Evolutionary conservation across 2,888 invertebrate genomes (phyloP).

Genomic region (Nebria brevicollis): DNA sequence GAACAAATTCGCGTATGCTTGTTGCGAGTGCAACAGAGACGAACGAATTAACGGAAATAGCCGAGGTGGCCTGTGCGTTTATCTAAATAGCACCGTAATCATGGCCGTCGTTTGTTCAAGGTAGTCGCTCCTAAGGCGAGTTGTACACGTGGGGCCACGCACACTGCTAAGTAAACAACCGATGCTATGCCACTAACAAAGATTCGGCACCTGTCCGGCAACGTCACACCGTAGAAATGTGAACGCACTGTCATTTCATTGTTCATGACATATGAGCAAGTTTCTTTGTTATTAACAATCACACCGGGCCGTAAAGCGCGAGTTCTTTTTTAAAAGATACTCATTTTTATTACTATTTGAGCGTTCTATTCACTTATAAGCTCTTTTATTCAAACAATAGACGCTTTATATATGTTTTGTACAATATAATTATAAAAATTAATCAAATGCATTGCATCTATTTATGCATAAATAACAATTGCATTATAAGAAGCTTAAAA

Average conservation of each 20-base stretch:
- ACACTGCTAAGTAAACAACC: background rate
- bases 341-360: too few species aligned
- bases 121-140: background rate
- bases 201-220: background rate
- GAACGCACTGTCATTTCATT: background rate
- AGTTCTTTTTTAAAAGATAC: too few species aligned
- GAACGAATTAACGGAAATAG: background rate
- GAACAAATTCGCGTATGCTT: background rate
- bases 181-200: background rate
- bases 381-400: too few species aligned
- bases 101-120: slow-evolving; percentile 32
- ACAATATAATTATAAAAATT: too few species aligned
- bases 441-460: too few species aligned
- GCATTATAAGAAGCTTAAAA: too few species aligned
- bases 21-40: background rate
- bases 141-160: background rate
- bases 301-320: too few species aligned
- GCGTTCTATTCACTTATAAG: too few species aligned
- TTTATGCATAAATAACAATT: too few species aligned
- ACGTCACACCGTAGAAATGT: slow-evolving; percentile 13
- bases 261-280: background rate
- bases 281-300: too few species aligned
- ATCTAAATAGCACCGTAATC: slow-evolving; percentile 37
- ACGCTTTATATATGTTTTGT: too few species aligned
- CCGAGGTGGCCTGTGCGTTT: slow-evolving; percentile 22